phyloP scores from a whole-genome alignment of 92 coral and sea anemone species.

The Nematostella vectensis region DNA sequence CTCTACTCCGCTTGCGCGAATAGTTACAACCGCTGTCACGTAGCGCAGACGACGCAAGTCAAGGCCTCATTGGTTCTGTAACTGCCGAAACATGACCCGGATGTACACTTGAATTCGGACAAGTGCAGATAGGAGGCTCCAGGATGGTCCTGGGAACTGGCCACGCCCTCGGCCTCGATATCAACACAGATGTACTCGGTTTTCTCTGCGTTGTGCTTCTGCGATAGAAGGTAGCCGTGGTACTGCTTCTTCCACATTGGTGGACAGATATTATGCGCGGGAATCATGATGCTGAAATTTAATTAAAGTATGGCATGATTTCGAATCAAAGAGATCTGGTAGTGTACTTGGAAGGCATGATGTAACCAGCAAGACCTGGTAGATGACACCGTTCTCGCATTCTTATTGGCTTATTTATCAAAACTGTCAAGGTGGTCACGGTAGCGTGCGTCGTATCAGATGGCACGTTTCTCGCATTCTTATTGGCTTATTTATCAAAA shows the following conservation, averaged over 20 bases:
- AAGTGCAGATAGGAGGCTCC: constrained; percentile 19
- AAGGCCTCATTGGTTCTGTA: constrained; percentile 8
- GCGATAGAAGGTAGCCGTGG: constrained; percentile 67
- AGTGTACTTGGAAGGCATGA: no score
- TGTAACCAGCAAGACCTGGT: no score
- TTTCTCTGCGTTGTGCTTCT: constrained; percentile 31
- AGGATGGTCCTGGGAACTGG: constrained; percentile 9
- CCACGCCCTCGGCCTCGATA: constrained; percentile 48
- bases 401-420: no score
- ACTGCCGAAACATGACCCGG: constrained; percentile 2
- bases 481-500: no score
- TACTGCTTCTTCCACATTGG: constrained; percentile 44
- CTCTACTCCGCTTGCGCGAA: not conserved
- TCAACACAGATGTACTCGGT: constrained; percentile 64
- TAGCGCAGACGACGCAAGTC: constrained; percentile 27
- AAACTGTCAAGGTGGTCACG: no score
- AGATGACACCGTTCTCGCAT: no score
- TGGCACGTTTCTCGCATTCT: no score
- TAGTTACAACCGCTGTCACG: constrained; percentile 15
- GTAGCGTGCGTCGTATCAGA: no score
- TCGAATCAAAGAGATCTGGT: no score
- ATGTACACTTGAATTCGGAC: constrained; percentile 20
- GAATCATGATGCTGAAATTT: constrained; percentile 28
- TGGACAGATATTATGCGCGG: constrained; percentile 36
- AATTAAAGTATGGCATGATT: no score